phyloP scores from a whole-genome alignment of 2,888 invertebrate species.

The Drosophila dives region DNA sequence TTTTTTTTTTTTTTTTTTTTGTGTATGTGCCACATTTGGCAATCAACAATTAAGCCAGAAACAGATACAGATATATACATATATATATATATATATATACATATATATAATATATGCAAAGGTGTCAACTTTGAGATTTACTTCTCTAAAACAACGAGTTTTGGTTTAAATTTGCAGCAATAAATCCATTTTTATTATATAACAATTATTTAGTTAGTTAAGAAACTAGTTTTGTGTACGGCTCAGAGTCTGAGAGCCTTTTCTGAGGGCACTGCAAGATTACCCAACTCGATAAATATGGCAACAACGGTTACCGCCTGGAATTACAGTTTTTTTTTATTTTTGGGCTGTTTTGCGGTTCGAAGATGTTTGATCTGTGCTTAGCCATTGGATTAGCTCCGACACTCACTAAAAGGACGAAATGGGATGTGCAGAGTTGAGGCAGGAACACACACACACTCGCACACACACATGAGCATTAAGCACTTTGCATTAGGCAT shows the following conservation, averaged over 20 bases:
- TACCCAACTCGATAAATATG: conserved; percentile 45
- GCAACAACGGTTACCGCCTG: conserved; percentile 31
- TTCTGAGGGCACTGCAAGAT: conserved; percentile 31
- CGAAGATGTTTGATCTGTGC: conserved; percentile 77
- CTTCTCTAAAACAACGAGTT: neutral
- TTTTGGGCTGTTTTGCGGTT: conserved; percentile 61
- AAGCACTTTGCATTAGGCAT: neutral
- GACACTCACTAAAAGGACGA: conserved; percentile 63
- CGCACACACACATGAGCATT: conserved; percentile 5
- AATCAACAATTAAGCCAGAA: conserved; percentile 21
- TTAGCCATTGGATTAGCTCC: conserved; percentile 72
- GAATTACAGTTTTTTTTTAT: conserved; percentile 22
- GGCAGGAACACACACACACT: conserved; percentile 31
- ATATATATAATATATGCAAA: neutral
- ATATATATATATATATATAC: neutral
- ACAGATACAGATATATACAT: conserved; percentile 6
- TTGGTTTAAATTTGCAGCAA: neutral
- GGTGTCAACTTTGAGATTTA: neutral
- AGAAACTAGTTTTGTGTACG: neutral
- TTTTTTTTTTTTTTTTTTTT: conserved; percentile 6
- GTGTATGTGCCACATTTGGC: conserved; percentile 40
- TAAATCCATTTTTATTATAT: neutral
- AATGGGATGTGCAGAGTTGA: conserved; percentile 24
- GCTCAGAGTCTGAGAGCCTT: neutral
- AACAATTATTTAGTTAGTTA: neutral